A percentile compares a stretch with the other conserved stretches of the same genome.
phyloP scores from a whole-genome alignment of 2,113 vertebrate species.

The Limnothrissa miodon region DNA sequence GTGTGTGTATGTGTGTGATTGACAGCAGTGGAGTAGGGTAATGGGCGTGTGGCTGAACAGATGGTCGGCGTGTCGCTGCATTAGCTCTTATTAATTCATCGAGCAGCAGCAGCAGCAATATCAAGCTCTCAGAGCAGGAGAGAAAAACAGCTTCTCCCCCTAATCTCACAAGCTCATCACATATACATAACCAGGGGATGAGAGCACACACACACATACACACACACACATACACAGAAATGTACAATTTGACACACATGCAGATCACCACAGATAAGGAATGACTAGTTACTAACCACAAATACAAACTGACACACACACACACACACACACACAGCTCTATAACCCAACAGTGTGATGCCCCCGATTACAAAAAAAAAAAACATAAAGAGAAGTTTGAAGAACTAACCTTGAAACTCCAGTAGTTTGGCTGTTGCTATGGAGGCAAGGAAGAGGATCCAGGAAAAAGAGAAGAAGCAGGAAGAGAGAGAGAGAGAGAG shows the following conservation, averaged over 20 bases:
- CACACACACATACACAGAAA: not conserved
- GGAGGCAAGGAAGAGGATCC: not conserved
- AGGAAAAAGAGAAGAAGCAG: conserved; percentile 8
- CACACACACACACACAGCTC: not conserved
- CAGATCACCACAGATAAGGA: not conserved
- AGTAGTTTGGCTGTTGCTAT: conserved; percentile 86
- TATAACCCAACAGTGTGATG: no score
- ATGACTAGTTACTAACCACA: not conserved
- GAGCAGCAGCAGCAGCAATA: not conserved
- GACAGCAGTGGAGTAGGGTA: not conserved
- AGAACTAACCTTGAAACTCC: conserved; percentile 93
- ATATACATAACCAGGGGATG: not conserved
- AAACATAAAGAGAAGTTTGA: conserved; percentile 42
- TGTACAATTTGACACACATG: not conserved
- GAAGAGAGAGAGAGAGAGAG: not conserved
- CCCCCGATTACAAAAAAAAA: not conserved
- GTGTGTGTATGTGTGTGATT: conserved; percentile 6
- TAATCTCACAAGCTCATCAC: not conserved
- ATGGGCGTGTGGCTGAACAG: not conserved
- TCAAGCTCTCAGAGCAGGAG: not conserved
- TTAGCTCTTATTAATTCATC: conserved; percentile 4
- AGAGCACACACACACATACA: not conserved
- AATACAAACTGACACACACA: not conserved
- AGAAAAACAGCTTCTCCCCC: not conserved
- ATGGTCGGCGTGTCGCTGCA: conserved; percentile 4